phyloP scores from a whole-genome alignment of 2,797 vertebrate genomes.

The Clarias platycephalus region DNA sequence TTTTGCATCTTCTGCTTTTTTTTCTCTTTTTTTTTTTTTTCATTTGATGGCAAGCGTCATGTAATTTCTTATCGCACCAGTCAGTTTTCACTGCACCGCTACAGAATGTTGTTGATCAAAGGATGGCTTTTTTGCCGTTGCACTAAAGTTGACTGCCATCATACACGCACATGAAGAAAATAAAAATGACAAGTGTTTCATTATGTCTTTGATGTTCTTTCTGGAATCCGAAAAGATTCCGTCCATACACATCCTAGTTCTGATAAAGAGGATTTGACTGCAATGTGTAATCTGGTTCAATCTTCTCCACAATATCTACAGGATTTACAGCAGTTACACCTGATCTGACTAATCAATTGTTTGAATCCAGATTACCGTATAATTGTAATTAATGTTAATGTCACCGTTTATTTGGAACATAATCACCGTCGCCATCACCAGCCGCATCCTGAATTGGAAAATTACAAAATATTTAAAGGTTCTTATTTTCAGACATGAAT shows the following conservation, averaged over 20 bases:
- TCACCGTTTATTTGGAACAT: not conserved
- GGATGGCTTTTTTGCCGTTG: not conserved
- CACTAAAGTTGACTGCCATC: not conserved
- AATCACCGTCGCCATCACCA: too few relatives aligned
- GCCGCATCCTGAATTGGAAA: not conserved
- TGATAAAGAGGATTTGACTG: not conserved
- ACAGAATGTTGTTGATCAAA: constrained; percentile 10
- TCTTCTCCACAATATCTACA: not conserved
- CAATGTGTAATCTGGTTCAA: not conserved
- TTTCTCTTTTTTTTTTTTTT: not conserved
- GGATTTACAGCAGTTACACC: not conserved
- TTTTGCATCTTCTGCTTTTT: constrained; percentile 9
- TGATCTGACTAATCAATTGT: not conserved
- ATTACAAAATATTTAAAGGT: not conserved
- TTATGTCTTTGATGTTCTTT: not conserved
- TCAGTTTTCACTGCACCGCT: not conserved
- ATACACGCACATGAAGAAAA: not conserved
- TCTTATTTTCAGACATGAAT: not conserved
- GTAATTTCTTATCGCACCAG: constrained; percentile 5
- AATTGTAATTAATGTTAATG: not conserved
- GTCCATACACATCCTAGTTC: not conserved
- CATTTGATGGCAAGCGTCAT: not conserved
- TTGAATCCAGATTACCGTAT: not conserved
- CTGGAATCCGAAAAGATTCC: not conserved
- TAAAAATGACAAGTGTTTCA: not conserved